Base-by-base conservation (phyloP, 2,888 invertebrate genomes). In the Monochamus alternatus region DNA sequence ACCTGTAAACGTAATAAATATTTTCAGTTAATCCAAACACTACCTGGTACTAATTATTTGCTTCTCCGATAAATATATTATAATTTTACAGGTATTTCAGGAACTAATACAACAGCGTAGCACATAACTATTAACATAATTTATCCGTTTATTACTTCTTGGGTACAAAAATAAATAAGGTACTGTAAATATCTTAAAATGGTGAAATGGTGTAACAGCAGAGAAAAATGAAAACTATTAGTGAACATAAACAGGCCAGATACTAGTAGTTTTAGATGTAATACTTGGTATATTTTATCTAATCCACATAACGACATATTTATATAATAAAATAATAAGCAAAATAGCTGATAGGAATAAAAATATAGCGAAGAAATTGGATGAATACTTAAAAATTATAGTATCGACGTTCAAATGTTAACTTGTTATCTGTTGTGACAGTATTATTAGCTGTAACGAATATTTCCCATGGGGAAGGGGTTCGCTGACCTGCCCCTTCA, bases 401-500 rank as follows among this genome's bases (percentile, higher is more conserved):
- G 3, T 22, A 55, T 22, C 14, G 14, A 8, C n/a, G n/a, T 55
- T 14, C 22, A 55, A 55, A 55, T 55, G n/a, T 55, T 55, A 55
- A 55, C 55, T 22, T 55, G 55, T 55, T 5, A n/a, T 12, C 7
- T 22, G 55, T 55, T 55, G 14, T 55, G 55, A 55, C 55, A 55
- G n/a, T 55, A 3, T 55, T 47, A 12, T 47, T 55, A 55, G 55
- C 22, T 55, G 55, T n/a, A 55, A 55, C 14, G 22, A 55, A 8
- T 14, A 55, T 55, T 55, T 55, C 55, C 55, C 55, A 55, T 55
- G 55, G 55, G 14, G 55, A 55, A 55, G 55, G 55, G 55, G 55
- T 55, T 55, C 55, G 55, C 55, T 14, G 55, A 55, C 55, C 55
- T 22, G 55, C 14, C 55, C 55, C 55, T n/a, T 55, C 55, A 55